Conservation (phyloP, 2,888 invertebrate genomes). For the Ormyrus labotus region DNA sequence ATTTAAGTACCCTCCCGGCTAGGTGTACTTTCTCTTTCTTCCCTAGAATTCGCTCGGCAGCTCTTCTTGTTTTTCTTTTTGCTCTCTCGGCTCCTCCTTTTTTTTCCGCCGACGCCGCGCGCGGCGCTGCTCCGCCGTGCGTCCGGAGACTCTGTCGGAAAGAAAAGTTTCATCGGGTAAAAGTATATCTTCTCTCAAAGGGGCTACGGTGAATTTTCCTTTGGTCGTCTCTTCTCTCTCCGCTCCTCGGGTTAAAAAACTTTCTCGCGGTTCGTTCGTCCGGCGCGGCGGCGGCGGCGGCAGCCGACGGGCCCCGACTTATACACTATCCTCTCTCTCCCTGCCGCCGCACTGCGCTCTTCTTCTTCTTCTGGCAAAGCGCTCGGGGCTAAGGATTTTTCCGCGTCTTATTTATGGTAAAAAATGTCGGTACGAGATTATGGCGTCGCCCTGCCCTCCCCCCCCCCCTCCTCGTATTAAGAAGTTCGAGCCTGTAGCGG, state of each 20-base stretch:
- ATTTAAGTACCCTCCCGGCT: constrained; percentile 37
- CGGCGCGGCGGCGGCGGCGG: background rate
- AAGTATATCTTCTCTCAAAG: constrained; percentile 47
- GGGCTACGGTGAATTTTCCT: constrained; percentile 43
- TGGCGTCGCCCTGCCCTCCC: background rate
- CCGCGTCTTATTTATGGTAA: constrained; percentile 34
- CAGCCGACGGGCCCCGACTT: background rate
- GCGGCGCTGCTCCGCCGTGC: background rate
- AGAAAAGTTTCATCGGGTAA: constrained; percentile 60
- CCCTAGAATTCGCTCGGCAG: background rate
- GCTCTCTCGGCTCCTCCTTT: background rate
- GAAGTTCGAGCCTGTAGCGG: constrained; percentile 30
- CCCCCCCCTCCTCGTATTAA: background rate
- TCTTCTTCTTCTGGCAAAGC: constrained; percentile 19
- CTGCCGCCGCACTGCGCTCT: background rate
- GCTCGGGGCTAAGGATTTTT: constrained; percentile 36
- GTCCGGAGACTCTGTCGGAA: constrained; percentile 43
- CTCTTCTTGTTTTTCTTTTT: constrained; percentile 2
- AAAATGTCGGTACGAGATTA: constrained; percentile 34
- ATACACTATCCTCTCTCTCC: no score
- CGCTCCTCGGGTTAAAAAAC: constrained; percentile 45
- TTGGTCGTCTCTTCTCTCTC: background rate
- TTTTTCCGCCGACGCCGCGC: background rate
- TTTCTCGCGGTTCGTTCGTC: constrained; percentile 37
- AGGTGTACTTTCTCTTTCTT: constrained; percentile 51